These are phyloP conservation scores for Piaya cayana DNA, from an alignment of 2,113 vertebrate genomes.

Conservation along the genomic window DNA sequence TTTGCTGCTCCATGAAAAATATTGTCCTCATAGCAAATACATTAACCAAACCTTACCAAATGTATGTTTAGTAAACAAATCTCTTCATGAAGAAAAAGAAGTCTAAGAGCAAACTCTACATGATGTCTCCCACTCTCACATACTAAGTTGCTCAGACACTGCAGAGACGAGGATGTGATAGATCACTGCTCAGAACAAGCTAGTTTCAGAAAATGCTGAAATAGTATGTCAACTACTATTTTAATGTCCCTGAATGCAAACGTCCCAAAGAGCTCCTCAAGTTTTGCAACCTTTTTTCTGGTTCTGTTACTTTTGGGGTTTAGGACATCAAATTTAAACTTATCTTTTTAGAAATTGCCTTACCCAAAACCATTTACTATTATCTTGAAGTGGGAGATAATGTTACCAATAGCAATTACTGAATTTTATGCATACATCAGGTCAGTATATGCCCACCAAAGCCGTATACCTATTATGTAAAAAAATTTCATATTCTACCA, in stretches of 20 bases:
- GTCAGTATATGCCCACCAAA: background rate
- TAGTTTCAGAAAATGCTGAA: background rate
- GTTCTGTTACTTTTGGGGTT: background rate
- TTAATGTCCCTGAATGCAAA: background rate
- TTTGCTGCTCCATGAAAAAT: background rate
- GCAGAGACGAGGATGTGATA: background rate
- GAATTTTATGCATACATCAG: background rate
- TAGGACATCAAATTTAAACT: background rate
- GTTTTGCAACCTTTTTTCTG: background rate
- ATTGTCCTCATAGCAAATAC: background rate
- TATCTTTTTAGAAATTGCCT: background rate
- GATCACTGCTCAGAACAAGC: background rate
- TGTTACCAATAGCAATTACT: background rate
- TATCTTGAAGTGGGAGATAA: background rate
- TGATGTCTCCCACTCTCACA: background rate
- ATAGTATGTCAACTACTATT: background rate
- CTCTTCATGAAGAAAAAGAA: background rate
- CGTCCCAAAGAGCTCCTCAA: background rate
- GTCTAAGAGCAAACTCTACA: background rate
- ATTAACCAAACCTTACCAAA: background rate
- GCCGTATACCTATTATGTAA: background rate
- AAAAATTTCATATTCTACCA: background rate
- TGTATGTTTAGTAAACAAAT: background rate
- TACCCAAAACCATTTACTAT: background rate
- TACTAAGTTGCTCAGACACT: background rate